A percentile compares a stretch with the other conserved stretches of the same genome.
These are phyloP conservation scores for Arnoldichthys spilopterus DNA, from an alignment of 2,797 vertebrate species.

Conservation along the genomic window DNA sequence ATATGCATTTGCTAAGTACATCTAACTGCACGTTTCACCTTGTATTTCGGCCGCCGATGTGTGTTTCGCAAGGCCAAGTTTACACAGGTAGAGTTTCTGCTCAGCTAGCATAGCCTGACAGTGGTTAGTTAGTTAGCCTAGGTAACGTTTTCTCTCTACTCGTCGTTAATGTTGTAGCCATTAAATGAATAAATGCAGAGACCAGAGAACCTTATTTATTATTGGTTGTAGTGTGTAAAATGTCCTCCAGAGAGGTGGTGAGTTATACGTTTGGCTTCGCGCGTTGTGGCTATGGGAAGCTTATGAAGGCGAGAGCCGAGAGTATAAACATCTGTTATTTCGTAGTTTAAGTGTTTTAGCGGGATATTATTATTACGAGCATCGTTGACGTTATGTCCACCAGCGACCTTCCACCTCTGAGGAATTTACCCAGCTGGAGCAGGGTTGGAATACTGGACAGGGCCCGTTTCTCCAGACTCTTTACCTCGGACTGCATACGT, in stretches of 20 bases:
- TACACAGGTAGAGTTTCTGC: constrained; percentile 12
- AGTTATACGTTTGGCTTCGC: background rate
- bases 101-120: background rate
- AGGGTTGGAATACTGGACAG: constrained; percentile 68
- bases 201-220: background rate
- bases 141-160: background rate
- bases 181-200: no score
- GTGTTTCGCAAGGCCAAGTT: background rate
- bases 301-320: background rate
- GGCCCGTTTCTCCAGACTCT: constrained; percentile 50
- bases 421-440: constrained; percentile 77
- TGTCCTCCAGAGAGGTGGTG: background rate
- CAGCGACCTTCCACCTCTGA: constrained; percentile 72
- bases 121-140: background rate
- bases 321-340: background rate
- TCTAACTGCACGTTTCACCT: background rate
- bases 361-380: background rate
- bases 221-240: constrained; percentile 1
- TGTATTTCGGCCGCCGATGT: background rate
- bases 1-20: background rate
- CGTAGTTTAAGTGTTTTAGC: background rate
- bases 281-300: background rate
- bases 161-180: background rate
- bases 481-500: constrained; percentile 38
- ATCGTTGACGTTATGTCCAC: constrained; percentile 66